Conservation (phyloP, 1,140 invertebrate genomes). For the Aphaenogaster ashmeadi region DNA sequence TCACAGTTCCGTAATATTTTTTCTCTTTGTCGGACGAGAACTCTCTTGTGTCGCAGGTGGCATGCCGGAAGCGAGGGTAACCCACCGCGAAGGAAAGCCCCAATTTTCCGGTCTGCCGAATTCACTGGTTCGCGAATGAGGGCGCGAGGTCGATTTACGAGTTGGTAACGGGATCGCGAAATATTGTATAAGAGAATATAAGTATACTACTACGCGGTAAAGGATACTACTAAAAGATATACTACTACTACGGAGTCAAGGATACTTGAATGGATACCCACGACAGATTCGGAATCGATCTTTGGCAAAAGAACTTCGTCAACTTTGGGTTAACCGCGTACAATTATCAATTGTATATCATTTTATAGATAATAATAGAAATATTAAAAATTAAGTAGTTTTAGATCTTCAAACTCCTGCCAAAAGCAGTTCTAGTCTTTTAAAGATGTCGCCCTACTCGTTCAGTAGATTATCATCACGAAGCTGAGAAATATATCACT, state of each 20-base stretch:
- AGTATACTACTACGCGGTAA: neutral
- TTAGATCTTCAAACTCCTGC: no score
- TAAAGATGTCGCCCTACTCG: no score
- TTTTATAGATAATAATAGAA: no score
- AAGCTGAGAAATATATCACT: no score
- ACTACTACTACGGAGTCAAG: neutral
- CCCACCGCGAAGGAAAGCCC: conserved; percentile 74
- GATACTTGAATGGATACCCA: neutral
- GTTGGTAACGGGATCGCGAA: conserved; percentile 33
- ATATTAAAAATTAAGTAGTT: no score
- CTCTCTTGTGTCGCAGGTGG: conserved; percentile 67
- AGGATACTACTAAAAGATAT: no score
- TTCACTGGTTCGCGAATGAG: conserved; percentile 35
- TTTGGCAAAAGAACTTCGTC: no score
- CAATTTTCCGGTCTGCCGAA: conserved; percentile 81
- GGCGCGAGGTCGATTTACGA: conserved; percentile 30
- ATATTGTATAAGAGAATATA: neutral
- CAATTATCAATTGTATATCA: no score
- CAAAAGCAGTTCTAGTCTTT: no score
- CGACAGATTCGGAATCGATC: neutral
- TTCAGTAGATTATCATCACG: no score
- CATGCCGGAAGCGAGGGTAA: conserved; percentile 73
- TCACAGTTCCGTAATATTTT: conserved; percentile 60
- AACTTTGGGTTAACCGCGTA: no score
- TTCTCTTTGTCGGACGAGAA: conserved; percentile 21